phyloP scores from a whole-genome alignment of 1,140 invertebrate species.

The Lordiphosa collinella region DNA sequence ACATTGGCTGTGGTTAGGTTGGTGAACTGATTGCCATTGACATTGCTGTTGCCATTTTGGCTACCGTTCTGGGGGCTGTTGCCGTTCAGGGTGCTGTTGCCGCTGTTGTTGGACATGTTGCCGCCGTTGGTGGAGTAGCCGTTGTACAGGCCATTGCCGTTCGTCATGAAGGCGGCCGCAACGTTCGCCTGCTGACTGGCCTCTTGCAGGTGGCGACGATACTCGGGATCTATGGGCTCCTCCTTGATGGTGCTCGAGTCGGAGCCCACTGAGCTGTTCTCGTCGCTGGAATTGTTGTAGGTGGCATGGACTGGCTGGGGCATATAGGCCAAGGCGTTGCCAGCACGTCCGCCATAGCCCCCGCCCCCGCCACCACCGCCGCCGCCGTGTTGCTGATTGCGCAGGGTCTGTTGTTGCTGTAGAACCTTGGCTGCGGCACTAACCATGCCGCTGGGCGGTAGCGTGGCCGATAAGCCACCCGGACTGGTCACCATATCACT shows the following conservation, averaged over 20 bases:
- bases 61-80: constrained; percentile 80
- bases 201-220: constrained; percentile 82
- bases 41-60: constrained; percentile 79
- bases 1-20: constrained; percentile 85
- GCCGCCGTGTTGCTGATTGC: constrained; percentile 71
- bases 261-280: constrained; percentile 73
- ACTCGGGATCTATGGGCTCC: constrained; percentile 90
- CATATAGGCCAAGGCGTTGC: constrained; percentile 90
- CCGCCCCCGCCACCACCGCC: constrained; percentile 82
- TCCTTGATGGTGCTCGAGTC: constrained; percentile 77
- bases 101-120: constrained; percentile 31
- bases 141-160: constrained; percentile 79
- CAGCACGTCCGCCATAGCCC: constrained; percentile 72
- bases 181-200: constrained; percentile 65
- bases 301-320: constrained; percentile 92
- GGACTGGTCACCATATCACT: constrained; percentile 88
- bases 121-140: constrained; percentile 68
- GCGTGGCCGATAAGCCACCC: constrained; percentile 80
- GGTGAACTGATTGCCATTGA: constrained; percentile 77
- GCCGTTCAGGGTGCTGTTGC: constrained; percentile 79
- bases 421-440: constrained; percentile 78
- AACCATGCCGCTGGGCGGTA: constrained; percentile 78
- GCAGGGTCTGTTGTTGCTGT: constrained; percentile 71
- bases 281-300: constrained; percentile 82
- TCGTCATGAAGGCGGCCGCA: constrained; percentile 64